Percentiles rank a stretch among this genome's conserved stretches.
phyloP scores from a whole-genome alignment of 2,113 vertebrate genomes.

The Crotalus viridis region DNA sequence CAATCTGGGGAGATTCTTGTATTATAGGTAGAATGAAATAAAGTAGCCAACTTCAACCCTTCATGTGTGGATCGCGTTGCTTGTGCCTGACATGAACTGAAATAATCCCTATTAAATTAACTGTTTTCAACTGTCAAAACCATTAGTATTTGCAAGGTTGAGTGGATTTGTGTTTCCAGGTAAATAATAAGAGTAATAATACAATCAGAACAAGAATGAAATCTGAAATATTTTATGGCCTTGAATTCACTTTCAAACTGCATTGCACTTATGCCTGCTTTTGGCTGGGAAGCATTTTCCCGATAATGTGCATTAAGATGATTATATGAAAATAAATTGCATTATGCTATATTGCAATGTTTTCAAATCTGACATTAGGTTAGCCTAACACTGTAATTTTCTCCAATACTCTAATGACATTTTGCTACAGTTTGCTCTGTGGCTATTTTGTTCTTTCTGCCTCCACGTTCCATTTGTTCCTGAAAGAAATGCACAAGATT shows the following conservation, averaged over 20 bases:
- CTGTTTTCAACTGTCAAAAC: neutral
- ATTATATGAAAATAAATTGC: conserved; percentile 65
- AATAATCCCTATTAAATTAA: neutral
- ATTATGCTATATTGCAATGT: conserved; percentile 60
- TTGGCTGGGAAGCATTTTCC: conserved; percentile 59
- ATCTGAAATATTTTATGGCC: conserved; percentile 2
- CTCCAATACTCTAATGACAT: conserved; percentile 53
- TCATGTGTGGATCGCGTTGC: neutral
- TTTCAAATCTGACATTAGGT: conserved; percentile 64
- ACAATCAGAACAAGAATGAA: neutral
- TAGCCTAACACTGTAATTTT: conserved; percentile 65
- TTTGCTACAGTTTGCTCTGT: conserved; percentile 51
- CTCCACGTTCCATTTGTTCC: conserved; percentile 59
- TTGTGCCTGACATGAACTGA: neutral
- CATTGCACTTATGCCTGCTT: conserved; percentile 46
- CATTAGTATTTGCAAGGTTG: neutral
- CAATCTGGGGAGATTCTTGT: neutral
- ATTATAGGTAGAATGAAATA: neutral
- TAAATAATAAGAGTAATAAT: conserved; percentile 18
- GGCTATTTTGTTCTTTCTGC: conserved; percentile 58
- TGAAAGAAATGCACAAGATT: conserved; percentile 67
- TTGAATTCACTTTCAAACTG: conserved; percentile 28
- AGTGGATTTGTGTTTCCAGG: conserved; percentile 9
- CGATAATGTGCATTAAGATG: conserved; percentile 65
- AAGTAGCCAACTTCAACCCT: neutral